Conservation (phyloP, 2,797 vertebrate species). For the Fistularia commersonii region DNA sequence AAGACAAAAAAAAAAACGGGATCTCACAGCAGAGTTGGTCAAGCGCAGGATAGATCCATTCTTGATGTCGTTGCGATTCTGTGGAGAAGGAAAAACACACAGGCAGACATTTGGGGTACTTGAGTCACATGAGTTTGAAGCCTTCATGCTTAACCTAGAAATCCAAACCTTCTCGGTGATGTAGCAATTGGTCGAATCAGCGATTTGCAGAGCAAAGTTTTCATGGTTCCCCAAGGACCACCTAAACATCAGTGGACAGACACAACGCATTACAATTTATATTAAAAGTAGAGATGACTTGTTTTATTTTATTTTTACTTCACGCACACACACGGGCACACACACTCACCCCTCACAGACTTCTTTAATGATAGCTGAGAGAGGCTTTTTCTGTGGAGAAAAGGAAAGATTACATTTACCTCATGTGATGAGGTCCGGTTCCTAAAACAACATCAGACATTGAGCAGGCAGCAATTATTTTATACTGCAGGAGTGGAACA, state of each 20-base stretch:
- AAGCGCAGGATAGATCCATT: slow-evolving; percentile 94
- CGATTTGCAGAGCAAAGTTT: slow-evolving; percentile 90
- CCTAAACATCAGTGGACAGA: slow-evolving; percentile 57
- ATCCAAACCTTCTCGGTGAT: slow-evolving; percentile 94
- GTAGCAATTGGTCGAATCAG: slow-evolving; percentile 94
- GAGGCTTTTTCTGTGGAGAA: slow-evolving; percentile 90
- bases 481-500: slow-evolving; percentile 32
- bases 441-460: slow-evolving; percentile 34
- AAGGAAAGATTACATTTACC: slow-evolving; percentile 41
- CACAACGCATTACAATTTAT: slow-evolving; percentile 21
- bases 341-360: slow-evolving; percentile 95
- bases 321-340: neutral
- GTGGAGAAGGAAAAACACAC: slow-evolving; percentile 41
- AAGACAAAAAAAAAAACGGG: too few relatives aligned
- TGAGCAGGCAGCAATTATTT: slow-evolving; percentile 44
- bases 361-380: slow-evolving; percentile 98
- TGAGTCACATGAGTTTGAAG: neutral
- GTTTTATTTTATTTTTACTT: too few relatives aligned
- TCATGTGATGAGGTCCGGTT: slow-evolving; percentile 16
- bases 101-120: slow-evolving; percentile 6
- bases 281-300: slow-evolving; percentile 23
- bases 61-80: slow-evolving; percentile 99
- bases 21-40: slow-evolving; percentile 91
- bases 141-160: slow-evolving; percentile 1
- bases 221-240: slow-evolving; percentile 93